Evolutionary conservation across 2,113 vertebrate species (phyloP), one percentile per base, ranked within the genome.

Genomic region (Eptesicus fuscus): DNA sequence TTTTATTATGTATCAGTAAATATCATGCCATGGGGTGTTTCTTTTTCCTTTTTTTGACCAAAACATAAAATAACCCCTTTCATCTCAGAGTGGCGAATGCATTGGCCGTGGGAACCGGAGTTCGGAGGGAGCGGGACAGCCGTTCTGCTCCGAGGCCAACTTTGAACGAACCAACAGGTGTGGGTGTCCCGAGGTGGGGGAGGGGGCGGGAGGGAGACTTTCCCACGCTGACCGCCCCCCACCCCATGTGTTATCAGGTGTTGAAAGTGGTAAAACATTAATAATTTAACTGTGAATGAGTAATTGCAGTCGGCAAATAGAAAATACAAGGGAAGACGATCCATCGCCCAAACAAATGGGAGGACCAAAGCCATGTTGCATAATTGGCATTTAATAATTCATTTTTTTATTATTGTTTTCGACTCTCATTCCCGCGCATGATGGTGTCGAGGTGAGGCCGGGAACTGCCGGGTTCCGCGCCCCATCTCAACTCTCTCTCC

Each of bases 1-100:
- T 98, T 99, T 98, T 99, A 99, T 98, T 98, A 98, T 98, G 97
- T 97, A 98, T 98, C 97, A 98, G 98, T 98, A 99, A 98, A 98
- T 98, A 98, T 99, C 98, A 97, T 97, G 97, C 96, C 96, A 98
- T 61, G 94, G 96, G 80, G 7, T 61, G n/a, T 44, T 51, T 88
- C 88, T 49, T 63, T 89, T 93, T 47, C 30, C 32, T 79, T 35
- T 30, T 35, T 95, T 96, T 97, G 94, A 94, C 97, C 98, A 98
- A 98, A 98, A 98, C 98, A 97, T 98, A 98, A 98, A 98, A 97
- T 94, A 97, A 98, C 98, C 97, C 98, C 98, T 98, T 96, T 98
- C 97, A 94, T 97, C 98, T 98, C 95, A 91, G 97, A 97, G 97
- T 94, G 79, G 96, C 76, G 89, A 97, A 97, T 90, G 93, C 98